Conservation (phyloP, 2,888 invertebrate genomes). For the Sphaeridia pumilis region DNA sequence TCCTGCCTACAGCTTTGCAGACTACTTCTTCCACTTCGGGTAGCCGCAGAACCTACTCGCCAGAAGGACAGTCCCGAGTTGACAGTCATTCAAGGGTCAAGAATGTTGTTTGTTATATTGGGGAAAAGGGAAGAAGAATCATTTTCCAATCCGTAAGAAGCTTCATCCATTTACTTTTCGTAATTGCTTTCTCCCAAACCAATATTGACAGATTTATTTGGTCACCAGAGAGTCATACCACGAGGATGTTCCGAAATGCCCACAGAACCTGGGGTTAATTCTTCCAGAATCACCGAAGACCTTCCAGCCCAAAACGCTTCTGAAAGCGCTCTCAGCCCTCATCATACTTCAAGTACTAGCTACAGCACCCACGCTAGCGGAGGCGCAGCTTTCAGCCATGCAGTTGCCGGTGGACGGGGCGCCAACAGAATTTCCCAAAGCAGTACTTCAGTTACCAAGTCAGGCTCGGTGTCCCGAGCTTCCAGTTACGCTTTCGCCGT, state of each 20-base stretch:
- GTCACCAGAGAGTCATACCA: slow-evolving; percentile 34
- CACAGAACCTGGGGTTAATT: slow-evolving; percentile 27
- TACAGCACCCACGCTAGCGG: slow-evolving; percentile 34
- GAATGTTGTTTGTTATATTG: slow-evolving; percentile 36
- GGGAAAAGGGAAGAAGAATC: slow-evolving; percentile 35
- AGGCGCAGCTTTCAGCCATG: slow-evolving; percentile 33
- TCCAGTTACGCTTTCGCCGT: slow-evolving; percentile 35
- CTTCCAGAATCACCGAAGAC: slow-evolving; percentile 22
- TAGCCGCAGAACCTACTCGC: too few relatives aligned
- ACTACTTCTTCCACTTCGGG: too few relatives aligned
- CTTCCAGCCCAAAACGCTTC: slow-evolving; percentile 34
- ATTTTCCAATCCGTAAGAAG: slow-evolving; percentile 33
- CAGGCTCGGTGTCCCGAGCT: slow-evolving; percentile 30
- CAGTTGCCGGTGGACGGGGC: slow-evolving; percentile 33
- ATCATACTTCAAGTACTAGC: slow-evolving; percentile 34
- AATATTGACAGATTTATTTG: too few relatives aligned
- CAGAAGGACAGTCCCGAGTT: too few relatives aligned
- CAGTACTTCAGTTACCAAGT: slow-evolving; percentile 32
- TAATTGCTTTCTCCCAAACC: neutral
- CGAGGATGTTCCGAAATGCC: slow-evolving; percentile 35
- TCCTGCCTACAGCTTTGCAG: too few relatives aligned
- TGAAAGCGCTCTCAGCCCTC: slow-evolving; percentile 34
- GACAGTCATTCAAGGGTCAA: slow-evolving; percentile 29
- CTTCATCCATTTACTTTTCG: too few relatives aligned
- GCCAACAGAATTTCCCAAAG: slow-evolving; percentile 33